Evolutionary conservation across 1,140 invertebrate species (phyloP).

Genomic region (Diabrotica virgifera): DNA sequence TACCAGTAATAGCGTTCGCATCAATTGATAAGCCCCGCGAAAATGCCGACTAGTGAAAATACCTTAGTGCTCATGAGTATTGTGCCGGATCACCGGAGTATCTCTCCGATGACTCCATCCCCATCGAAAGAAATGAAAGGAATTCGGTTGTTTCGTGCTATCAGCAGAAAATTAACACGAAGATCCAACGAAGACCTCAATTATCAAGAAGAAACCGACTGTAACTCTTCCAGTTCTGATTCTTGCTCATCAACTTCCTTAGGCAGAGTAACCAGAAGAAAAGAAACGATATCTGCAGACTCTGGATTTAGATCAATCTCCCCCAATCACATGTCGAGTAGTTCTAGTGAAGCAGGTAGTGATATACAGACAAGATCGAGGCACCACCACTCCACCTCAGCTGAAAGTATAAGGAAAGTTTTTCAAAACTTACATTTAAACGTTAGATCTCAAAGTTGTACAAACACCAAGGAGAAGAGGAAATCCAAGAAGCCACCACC

Average conservation of each 20-base stretch:
- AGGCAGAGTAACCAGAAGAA: conserved; percentile 43
- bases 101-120: conserved; percentile 48
- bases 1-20: conserved; percentile 24
- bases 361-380: conserved; percentile 53
- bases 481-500: conserved; percentile 59
- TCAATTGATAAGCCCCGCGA: conserved; percentile 9
- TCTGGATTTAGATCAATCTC: conserved; percentile 39
- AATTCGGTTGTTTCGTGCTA: conserved; percentile 58
- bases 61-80: conserved; percentile 31
- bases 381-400: conserved; percentile 59
- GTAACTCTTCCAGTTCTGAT: conserved; percentile 56
- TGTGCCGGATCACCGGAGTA: conserved; percentile 29
- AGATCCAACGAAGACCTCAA: conserved; percentile 51
- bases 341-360: conserved; percentile 58
- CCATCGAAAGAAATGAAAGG: conserved; percentile 53
- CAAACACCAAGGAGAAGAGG: conserved; percentile 51
- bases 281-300: conserved; percentile 28
- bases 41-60: conserved; percentile 33
- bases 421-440: conserved; percentile 65
- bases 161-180: conserved; percentile 57
- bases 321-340: conserved; percentile 53
- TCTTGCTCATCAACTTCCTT: conserved; percentile 52
- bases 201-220: conserved; percentile 53
- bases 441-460: conserved; percentile 60
- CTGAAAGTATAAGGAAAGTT: conserved; percentile 62